Base-by-base conservation (phyloP, 2,113 vertebrate genomes). In the Zonotrichia leucophrys region DNA sequence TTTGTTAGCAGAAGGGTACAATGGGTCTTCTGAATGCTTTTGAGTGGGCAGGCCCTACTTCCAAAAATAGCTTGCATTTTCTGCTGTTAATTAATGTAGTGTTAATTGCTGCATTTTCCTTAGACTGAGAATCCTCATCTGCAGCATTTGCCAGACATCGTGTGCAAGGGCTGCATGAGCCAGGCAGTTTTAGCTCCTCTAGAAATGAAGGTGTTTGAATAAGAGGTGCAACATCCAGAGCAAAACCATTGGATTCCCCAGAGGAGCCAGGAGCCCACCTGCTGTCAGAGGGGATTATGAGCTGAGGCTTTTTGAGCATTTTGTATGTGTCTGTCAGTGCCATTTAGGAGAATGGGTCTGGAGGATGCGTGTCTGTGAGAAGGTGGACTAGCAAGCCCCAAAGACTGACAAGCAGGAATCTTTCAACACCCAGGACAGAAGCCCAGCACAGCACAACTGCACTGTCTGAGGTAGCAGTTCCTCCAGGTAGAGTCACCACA, bases 21-120 rank as follows among this genome's bases (percentile, higher is more conserved):
- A 20, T 76, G 42, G 39, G 20, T 76, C 44, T 68, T 66, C 47
- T 60, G 37, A 49, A 63, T 52, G 22, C 16, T 75, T 89, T 68
- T 63, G 42, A 87, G 73, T 56, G n/a, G 66, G 69, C 56, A 82
- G 74, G 49, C 2, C 27, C 46, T 78, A 44, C 62, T 84, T 95
- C 69, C 73, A 77, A 94, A 95, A 95, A 89, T 67, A 93, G 75
- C 56, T 83, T 80, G 33, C 49, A 67, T 77, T 86, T 92, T 74
- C 64, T 78, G 68, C 47, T 67, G 15, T 78, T 84, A 94, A 95
- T 96, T 95, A 94, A 89, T 79, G 73, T 92, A 86, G 52, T 75
- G 69, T 75, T 96, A 94, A 95, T 94, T 93, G 44, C 89, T 72
- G 33, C 79, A 12, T 91, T 92, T 93, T 78, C 69, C 47, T 92